These are phyloP conservation scores for Acrobasis suavella DNA, from an alignment of 2,888 invertebrate genomes.

Conservation along the genomic window DNA sequence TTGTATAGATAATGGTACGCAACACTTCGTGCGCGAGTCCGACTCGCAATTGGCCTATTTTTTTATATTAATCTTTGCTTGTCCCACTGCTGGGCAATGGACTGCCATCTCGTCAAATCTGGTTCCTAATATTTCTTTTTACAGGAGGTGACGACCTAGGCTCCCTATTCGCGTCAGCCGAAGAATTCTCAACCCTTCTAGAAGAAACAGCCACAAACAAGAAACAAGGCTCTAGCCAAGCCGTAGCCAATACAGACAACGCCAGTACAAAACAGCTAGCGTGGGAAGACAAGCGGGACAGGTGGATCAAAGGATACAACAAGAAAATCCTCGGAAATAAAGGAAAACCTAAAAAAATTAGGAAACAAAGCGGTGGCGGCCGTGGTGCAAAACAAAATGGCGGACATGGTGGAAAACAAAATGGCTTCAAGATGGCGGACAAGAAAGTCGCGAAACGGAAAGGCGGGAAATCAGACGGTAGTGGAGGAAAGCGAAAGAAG, in stretches of 20 bases:
- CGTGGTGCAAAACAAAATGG: constrained; percentile 57
- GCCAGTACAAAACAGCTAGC: constrained; percentile 89
- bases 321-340: constrained; percentile 68
- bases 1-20: no score
- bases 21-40: no score
- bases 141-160: constrained; percentile 79
- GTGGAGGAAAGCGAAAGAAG: constrained; percentile 65
- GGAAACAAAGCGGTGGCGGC: constrained; percentile 32
- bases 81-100: no score
- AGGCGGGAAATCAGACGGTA: constrained; percentile 43
- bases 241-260: constrained; percentile 88
- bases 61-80: no score
- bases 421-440: constrained; percentile 29
- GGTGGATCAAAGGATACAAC: constrained; percentile 83
- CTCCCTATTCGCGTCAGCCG: constrained; percentile 91
- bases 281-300: constrained; percentile 89
- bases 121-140: neutral
- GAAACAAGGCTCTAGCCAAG: constrained; percentile 84
- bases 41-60: no score
- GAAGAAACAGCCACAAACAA: constrained; percentile 90
- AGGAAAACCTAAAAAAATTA: constrained; percentile 38
- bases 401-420: constrained; percentile 28
- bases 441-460: constrained; percentile 55
- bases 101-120: no score
- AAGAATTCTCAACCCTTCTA: constrained; percentile 93